Evolutionary conservation across 2,797 vertebrate species (phyloP).

Genomic region (Lophius americanus): DNA sequence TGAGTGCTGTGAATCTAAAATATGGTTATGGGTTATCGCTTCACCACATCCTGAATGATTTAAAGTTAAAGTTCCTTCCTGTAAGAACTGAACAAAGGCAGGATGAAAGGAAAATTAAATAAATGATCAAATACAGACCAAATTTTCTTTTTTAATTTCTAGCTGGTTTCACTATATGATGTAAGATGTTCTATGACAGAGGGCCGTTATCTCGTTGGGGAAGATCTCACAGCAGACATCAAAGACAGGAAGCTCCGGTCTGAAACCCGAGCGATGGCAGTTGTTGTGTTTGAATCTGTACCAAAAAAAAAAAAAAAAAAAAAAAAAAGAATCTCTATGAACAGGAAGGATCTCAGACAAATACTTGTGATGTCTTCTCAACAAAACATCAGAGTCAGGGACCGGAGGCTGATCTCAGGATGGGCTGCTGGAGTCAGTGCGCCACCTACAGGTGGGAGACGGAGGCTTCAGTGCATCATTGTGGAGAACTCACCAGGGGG

Average conservation of each 20-base stretch:
- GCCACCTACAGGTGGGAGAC: slow-evolving; percentile 73
- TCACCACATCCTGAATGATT: slow-evolving; percentile 14
- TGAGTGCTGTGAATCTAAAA: slow-evolving; percentile 25
- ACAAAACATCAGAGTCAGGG: slow-evolving; percentile 21
- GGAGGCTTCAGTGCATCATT: slow-evolving; percentile 20
- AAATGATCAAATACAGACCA: neutral
- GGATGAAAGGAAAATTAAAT: neutral
- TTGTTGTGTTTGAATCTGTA: slow-evolving; percentile 47
- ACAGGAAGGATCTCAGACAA: slow-evolving; percentile 53
- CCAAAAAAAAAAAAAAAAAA: neutral
- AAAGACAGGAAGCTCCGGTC: slow-evolving; percentile 51
- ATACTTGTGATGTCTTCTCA: slow-evolving; percentile 37
- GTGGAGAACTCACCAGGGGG: slow-evolving; percentile 45
- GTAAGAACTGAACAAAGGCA: neutral
- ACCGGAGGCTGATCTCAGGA: slow-evolving; percentile 29
- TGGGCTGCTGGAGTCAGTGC: slow-evolving; percentile 64
- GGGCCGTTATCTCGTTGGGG: neutral
- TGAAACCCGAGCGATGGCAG: slow-evolving; percentile 20
- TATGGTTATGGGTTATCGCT: slow-evolving; percentile 9
- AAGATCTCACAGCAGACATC: slow-evolving; percentile 31
- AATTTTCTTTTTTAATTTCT: neutral
- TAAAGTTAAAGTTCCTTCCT: slow-evolving; percentile 1
- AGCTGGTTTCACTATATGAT: neutral
- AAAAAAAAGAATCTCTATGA: slow-evolving; percentile 21
- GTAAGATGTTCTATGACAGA: neutral